Base-by-base conservation (phyloP, 2,113 vertebrate species). In the Calyptomena viridis region DNA sequence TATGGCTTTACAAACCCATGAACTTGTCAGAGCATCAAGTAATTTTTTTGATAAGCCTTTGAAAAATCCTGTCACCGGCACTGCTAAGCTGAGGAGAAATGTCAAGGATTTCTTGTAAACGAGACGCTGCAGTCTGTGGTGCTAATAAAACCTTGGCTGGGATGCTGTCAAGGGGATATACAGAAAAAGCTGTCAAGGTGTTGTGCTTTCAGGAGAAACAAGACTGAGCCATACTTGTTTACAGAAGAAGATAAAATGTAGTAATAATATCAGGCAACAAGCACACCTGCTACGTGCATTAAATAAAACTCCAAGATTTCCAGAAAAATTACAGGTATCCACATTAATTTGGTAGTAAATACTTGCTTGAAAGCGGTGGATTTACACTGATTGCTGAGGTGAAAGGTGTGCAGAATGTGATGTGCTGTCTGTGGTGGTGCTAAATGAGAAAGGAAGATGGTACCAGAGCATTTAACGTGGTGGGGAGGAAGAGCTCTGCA, bases 41-140 rank as follows among this genome's bases (percentile, higher is more conserved):
- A 83, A 53, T 56, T 82, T 90, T 82, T 94, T 83, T 79, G 53
- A 96, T 47, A 59, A 44, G 37, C 37, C 67, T 95, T 94, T 94
- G 75, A 83, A 91, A 87, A 92, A 46, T 76, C 20, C 55, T 88
- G 66, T 89, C 75, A 72, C 19, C 1, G 2, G 56, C 31, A 30
- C 20, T 5, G 9, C 49, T 82, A 79, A 66, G 30, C 35, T 76
- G 56, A 76, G 59, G 53, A 1, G 0, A 46, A 91, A 82, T 69
- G 74, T 84, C 56, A 89, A 30, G n/a, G 35, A 12, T 93, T 75
- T 68, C 66, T 77, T 94, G 74, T 87, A 84, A 91, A 87, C 0
- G 3, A 78, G 69, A 83, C 33, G 2, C 30, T 73, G 42, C 19
- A 64, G 39, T 89, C 52, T 79, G 35, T 92, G 77, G 28, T 91